phyloP scores from a whole-genome alignment of 2,113 vertebrate species.

The Ochotona princeps region DNA sequence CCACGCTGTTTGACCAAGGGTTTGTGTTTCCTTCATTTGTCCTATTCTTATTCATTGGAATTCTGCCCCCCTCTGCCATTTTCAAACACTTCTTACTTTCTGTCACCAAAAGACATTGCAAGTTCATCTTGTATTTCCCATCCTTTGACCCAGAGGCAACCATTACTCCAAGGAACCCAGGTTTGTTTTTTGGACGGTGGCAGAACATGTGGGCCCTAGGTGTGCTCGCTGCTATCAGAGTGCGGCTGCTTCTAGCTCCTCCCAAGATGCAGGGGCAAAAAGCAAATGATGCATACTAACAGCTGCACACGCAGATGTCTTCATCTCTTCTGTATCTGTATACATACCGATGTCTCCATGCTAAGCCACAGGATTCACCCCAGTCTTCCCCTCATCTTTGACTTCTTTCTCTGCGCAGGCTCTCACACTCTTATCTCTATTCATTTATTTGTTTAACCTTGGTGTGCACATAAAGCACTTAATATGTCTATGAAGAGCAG shows the following conservation, averaged over 20 bases:
- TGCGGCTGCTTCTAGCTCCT: too few relatives aligned
- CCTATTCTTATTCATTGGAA: background rate
- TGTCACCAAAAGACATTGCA: constrained; percentile 16
- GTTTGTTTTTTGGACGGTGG: background rate
- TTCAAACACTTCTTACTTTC: background rate
- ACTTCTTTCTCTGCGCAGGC: background rate
- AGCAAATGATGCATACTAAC: background rate
- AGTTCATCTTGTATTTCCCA: background rate
- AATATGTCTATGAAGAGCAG: background rate
- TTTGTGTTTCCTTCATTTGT: background rate
- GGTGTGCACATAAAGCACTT: background rate
- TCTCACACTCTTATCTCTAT: background rate
- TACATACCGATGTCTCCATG: background rate
- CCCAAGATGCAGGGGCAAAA: too few relatives aligned
- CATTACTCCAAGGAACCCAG: background rate
- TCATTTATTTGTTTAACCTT: background rate
- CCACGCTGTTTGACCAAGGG: background rate
- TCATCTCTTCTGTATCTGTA: background rate
- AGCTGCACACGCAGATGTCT: background rate
- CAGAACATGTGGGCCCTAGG: background rate
- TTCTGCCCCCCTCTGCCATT: background rate
- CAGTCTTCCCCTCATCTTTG: background rate
- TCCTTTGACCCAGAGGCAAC: background rate
- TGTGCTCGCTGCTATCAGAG: too few relatives aligned
- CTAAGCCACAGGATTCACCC: background rate